Base-by-base conservation (phyloP, 2,888 invertebrate genomes). In the Heliconius ethilla region DNA sequence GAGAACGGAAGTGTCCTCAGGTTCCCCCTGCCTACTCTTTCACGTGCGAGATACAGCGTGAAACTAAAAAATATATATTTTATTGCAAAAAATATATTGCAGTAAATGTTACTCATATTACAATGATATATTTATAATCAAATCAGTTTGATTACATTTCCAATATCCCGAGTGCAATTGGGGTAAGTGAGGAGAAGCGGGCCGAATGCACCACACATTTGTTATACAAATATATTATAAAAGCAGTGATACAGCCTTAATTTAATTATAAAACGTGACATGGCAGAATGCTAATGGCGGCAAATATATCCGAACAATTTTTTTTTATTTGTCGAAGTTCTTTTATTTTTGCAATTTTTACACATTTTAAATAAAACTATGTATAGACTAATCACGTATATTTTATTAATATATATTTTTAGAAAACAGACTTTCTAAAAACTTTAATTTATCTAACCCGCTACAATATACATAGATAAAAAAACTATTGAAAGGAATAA, bases 101-200 rank as follows among this genome's bases (percentile, higher is more conserved):
- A 40, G 63, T 69, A 59, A 69, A 70, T 40, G 40, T 63, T 37
- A 59, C 55, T 59, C 69, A 70, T 45, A 29, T 40, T 69, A 62
- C 69, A 10, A 70, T 29, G 40, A 51, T 75, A 27, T 75, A 66
- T n/a, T 62, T 45, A 62, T 66, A 67, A 67, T 62, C 63, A 67
- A 45, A 77, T 69, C 37, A 62, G 62, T 66, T 67, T 77, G 73
- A 73, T 77, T 62, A 77, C 27, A 69, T 77, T 67, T 18, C 73
- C 77, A 59, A 62, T 27, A 40, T 77, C 77, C 73, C 74, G 22
- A 67, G 69, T 62, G 77, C 25, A 77, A 77, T 77, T 74, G 59
- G 73, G 59, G 59, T 67, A 73, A 77, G 66, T 73, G 76, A 66
- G 63, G 25, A 72, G 66, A 55, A 67, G 59, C 66, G 55, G 33